Evolutionary conservation across 2,888 invertebrate genomes (phyloP).

Genomic region (Carpatolechia fugitivella): DNA sequence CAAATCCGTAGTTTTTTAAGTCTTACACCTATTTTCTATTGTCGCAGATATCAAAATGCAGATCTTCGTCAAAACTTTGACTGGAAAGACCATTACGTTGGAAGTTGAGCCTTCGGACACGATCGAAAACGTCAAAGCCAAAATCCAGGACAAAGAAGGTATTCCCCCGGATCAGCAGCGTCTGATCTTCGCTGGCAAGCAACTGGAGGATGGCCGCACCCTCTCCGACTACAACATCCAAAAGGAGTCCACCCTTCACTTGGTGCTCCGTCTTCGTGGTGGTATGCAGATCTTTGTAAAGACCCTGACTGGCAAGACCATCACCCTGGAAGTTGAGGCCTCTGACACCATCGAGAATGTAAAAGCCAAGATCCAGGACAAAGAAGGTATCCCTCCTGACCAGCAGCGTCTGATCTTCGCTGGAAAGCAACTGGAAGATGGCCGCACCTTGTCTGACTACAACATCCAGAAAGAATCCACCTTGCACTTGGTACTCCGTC

Average conservation of each 20-base stretch:
- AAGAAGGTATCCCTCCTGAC: constrained; percentile 63
- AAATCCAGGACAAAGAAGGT: constrained; percentile 61
- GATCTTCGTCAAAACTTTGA: constrained; percentile 54
- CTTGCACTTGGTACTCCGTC: constrained; percentile 56
- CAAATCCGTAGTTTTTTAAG: constrained; percentile 42
- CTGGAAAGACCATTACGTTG: constrained; percentile 52
- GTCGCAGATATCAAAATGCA: constrained; percentile 56
- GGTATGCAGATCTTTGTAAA: constrained; percentile 67
- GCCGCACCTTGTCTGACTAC: constrained; percentile 59
- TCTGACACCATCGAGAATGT: constrained; percentile 65
- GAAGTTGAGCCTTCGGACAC: constrained; percentile 60
- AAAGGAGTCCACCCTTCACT: constrained; percentile 56
- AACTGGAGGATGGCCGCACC: constrained; percentile 57
- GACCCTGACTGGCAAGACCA: constrained; percentile 60
- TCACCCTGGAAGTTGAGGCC: constrained; percentile 58
- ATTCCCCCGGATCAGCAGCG: constrained; percentile 62
- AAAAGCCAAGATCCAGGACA: constrained; percentile 63
- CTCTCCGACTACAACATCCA: constrained; percentile 62
- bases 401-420: constrained; percentile 63
- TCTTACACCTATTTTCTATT: constrained; percentile 33
- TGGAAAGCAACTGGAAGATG: constrained; percentile 62
- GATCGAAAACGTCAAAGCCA: constrained; percentile 61
- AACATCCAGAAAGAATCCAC: constrained; percentile 66
- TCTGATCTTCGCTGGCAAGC: constrained; percentile 58
- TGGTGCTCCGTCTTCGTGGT: constrained; percentile 55